Percentiles rank a stretch among this genome's conserved stretches.
Conservation (phyloP, 2,797 vertebrate genomes). For the Helicolenus hilgendorfi region DNA sequence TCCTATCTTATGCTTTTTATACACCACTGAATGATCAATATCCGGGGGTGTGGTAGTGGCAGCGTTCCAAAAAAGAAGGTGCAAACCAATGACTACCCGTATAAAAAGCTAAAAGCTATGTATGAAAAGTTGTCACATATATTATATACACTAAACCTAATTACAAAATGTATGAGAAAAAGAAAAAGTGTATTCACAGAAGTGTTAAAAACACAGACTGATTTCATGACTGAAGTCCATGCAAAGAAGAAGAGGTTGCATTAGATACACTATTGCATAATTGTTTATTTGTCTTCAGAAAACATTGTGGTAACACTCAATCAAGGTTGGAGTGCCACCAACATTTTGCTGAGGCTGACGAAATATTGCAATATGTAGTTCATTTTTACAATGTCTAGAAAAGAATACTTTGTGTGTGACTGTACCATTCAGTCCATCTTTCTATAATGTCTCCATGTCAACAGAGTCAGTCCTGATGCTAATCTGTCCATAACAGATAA, state of each 20-base stretch:
- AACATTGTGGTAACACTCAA: background rate
- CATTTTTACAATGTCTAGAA: background rate
- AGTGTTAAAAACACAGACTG: background rate
- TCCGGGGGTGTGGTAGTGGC: no score
- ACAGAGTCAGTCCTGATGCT: background rate
- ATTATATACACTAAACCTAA: background rate
- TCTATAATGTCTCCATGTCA: background rate
- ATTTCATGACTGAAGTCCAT: background rate
- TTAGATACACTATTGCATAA: no score
- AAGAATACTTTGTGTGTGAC: background rate
- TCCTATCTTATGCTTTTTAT: conserved; percentile 12
- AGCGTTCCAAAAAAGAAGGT: background rate
- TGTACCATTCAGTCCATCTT: background rate
- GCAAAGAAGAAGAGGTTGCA: background rate
- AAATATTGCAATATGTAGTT: background rate
- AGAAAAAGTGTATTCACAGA: background rate
- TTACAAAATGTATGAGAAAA: background rate
- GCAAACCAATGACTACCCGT: background rate
- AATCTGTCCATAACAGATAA: background rate
- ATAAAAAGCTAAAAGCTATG: background rate
- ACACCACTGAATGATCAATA: background rate
- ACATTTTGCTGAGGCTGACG: background rate
- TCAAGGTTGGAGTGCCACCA: background rate
- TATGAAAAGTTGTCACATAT: background rate
- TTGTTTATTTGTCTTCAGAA: background rate